A percentile compares a stretch with the other conserved stretches of the same genome.
Conservation (phyloP, 2,888 invertebrate genomes). For the Dascillus cervinus region DNA sequence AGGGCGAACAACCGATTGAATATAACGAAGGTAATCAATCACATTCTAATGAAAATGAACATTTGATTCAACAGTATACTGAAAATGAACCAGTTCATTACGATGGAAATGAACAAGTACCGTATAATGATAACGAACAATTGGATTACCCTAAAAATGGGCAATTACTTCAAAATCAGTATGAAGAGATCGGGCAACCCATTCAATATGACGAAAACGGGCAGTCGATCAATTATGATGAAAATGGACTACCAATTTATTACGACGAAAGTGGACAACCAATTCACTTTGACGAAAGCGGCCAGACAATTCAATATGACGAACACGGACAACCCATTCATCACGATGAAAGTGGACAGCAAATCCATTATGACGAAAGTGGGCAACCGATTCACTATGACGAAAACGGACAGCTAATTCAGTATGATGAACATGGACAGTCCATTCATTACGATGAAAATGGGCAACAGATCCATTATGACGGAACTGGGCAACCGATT, state of each 20-base stretch:
- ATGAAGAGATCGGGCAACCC: conserved; percentile 10
- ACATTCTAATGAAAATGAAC: conserved; percentile 3
- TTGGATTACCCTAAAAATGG: conserved; percentile 14
- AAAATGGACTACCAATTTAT: conserved; percentile 14
- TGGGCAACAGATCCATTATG: conserved; percentile 23
- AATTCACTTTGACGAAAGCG: conserved; percentile 10
- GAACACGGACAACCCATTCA: conserved; percentile 20
- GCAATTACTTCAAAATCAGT: conserved; percentile 16
- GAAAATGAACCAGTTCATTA: conserved; percentile 5
- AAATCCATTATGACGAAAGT: conserved; percentile 3
- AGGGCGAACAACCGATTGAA: conserved; percentile 11
- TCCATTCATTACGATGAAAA: conserved; percentile 20
- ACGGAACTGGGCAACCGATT: conserved; percentile 22
- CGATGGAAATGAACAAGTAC: conserved; percentile 16
- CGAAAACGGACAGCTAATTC: conserved; percentile 17
- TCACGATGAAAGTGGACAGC: conserved; percentile 19
- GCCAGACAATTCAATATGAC: conserved; percentile 14
- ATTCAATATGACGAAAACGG: conserved; percentile 10
- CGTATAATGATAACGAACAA: conserved; percentile 9
- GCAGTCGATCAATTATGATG: conserved; percentile 10
- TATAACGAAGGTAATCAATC: conserved; percentile 14
- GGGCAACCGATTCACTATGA: conserved; percentile 14
- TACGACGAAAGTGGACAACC: conserved; percentile 16
- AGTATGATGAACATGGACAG: conserved; percentile 17
- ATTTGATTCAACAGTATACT: conserved; percentile 2